A percentile compares a stretch with the other conserved stretches of the same genome.
Evolutionary conservation across 2,113 vertebrate genomes (phyloP).

Genomic region (Urocynchramus pylzowi): DNA sequence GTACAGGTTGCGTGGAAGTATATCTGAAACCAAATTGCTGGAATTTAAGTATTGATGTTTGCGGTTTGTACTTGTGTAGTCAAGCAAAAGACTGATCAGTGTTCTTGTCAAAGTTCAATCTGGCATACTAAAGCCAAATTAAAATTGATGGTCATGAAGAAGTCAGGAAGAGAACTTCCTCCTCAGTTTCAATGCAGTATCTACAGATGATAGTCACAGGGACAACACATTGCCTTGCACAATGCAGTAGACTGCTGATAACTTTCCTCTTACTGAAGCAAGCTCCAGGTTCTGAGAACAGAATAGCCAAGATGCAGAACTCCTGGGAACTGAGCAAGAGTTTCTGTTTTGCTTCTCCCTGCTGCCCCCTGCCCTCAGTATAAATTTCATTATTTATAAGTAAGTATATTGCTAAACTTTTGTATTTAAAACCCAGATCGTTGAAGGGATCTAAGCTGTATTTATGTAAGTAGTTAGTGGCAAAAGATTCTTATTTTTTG

Average conservation of each 20-base stretch:
- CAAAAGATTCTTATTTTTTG: neutral
- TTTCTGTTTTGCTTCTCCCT: neutral
- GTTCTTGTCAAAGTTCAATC: neutral
- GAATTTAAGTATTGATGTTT: neutral
- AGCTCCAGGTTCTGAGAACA: neutral
- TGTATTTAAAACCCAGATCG: neutral
- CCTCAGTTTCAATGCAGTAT: neutral
- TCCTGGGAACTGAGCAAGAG: neutral
- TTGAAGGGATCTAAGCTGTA: neutral
- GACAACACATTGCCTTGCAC: neutral
- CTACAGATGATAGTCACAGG: neutral
- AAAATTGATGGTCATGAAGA: neutral
- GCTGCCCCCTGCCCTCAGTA: neutral
- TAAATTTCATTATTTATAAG: neutral
- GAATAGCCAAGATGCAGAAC: neutral
- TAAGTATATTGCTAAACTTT: neutral
- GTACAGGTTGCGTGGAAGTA: neutral
- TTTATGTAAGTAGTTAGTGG: neutral
- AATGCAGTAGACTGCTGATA: neutral
- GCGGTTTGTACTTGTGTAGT: neutral
- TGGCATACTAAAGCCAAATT: neutral
- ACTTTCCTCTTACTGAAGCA: neutral
- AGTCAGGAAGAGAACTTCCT: neutral
- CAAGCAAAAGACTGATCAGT: neutral
- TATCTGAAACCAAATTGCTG: neutral